These are phyloP conservation scores for Mastigias papua DNA, from an alignment of 30 jellyfish, hydroid and myxozoan species.

Conservation along the genomic window DNA sequence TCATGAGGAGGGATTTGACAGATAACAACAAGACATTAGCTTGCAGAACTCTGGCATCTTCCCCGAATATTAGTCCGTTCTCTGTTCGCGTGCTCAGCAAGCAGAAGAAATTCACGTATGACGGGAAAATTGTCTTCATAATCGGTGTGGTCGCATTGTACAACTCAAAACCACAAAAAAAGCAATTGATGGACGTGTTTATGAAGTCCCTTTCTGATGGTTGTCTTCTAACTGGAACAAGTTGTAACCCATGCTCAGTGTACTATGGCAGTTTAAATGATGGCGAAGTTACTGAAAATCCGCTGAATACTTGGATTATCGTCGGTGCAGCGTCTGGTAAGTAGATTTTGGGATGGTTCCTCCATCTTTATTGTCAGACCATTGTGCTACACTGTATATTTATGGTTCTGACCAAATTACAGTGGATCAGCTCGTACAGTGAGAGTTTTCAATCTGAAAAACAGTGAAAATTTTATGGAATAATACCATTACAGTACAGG, in stretches of 20 bases:
- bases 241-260: slow-evolving; percentile 22
- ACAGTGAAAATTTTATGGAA: too few relatives aligned
- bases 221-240: slow-evolving; percentile 23
- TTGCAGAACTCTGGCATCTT: slow-evolving; percentile 7
- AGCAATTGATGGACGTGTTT: slow-evolving; percentile 9
- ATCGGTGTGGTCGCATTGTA: slow-evolving; percentile 62
- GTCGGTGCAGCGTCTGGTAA: slow-evolving; percentile 51
- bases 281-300: slow-evolving; percentile 3
- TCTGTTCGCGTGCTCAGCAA: slow-evolving; percentile 54
- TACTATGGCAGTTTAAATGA: slow-evolving; percentile 47
- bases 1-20: slow-evolving; percentile 7
- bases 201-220: slow-evolving; percentile 10
- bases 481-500: too few relatives aligned
- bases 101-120: slow-evolving; percentile 16
- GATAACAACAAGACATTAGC: background rate
- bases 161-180: slow-evolving; percentile 36
- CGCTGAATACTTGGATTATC: slow-evolving; percentile 38
- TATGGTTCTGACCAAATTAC: too few relatives aligned
- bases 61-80: slow-evolving; percentile 8
- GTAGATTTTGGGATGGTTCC: background rate
- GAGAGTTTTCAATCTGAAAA: too few relatives aligned
- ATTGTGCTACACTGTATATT: too few relatives aligned
- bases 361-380: too few relatives aligned
- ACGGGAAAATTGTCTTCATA: slow-evolving; percentile 32
- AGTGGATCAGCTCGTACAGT: too few relatives aligned